phyloP scores from a whole-genome alignment of 2,797 vertebrate genomes.

The Sciaenops ocellatus region DNA sequence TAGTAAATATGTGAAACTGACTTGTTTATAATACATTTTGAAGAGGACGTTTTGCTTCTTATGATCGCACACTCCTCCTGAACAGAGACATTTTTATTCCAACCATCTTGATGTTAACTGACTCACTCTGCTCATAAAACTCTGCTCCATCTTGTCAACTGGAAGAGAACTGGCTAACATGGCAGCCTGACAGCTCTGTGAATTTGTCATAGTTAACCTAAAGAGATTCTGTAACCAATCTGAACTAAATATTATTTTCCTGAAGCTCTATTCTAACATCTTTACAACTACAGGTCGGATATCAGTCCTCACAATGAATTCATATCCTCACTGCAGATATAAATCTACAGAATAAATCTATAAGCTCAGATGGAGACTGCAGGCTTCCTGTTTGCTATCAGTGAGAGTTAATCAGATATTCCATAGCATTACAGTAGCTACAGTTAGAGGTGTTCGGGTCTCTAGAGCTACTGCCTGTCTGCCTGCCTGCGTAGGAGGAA shows the following conservation, averaged over 20 bases:
- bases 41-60: background rate
- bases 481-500: conserved; percentile 75
- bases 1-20: background rate
- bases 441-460: conserved; percentile 67
- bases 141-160: conserved; percentile 53
- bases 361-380: conserved; percentile 35
- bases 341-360: conserved; percentile 27
- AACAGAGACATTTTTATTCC: conserved; percentile 42
- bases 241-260: background rate
- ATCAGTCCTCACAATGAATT: conserved; percentile 1
- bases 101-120: conserved; percentile 47
- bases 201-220: background rate
- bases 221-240: background rate
- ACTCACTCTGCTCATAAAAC: conserved; percentile 60
- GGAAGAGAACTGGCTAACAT: conserved; percentile 34
- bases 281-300: conserved; percentile 6
- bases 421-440: conserved; percentile 45
- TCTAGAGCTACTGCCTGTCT: conserved; percentile 67
- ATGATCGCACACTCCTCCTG: conserved; percentile 1
- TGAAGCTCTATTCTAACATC: conserved; percentile 4
- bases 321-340: conserved; percentile 32
- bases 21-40: background rate
- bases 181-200: conserved; percentile 31
- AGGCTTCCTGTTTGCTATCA: conserved; percentile 40
- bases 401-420: conserved; percentile 53